These are phyloP conservation scores for Stichodactyla helianthus DNA, from an alignment of 64 coral and sea anemone species.

Conservation along the genomic window DNA sequence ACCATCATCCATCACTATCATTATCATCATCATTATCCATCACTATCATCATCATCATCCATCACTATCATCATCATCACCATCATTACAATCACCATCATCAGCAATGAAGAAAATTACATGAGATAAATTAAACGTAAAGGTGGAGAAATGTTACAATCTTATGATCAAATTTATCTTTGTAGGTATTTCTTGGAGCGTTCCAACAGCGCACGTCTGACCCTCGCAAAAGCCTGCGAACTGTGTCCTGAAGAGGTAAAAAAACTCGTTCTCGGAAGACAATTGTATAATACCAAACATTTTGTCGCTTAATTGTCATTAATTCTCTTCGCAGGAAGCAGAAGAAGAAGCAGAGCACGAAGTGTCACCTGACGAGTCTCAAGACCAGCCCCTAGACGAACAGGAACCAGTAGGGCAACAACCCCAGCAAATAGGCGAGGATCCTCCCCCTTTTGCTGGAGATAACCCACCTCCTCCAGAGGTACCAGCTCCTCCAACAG, in stretches of 20 bases:
- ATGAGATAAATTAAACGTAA: neutral
- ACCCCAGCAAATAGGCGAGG: neutral
- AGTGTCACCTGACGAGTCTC: constrained; percentile 38
- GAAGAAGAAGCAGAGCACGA: constrained; percentile 58
- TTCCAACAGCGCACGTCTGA: constrained; percentile 94
- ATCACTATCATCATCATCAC: neutral
- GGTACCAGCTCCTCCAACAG: neutral
- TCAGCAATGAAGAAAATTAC: neutral
- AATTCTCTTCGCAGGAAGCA: constrained; percentile 27
- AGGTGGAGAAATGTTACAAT: neutral
- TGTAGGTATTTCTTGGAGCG: constrained; percentile 94
- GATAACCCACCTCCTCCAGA: neutral
- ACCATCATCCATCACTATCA: neutral
- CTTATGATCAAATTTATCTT: neutral
- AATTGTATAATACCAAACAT: neutral
- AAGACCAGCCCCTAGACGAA: constrained; percentile 17
- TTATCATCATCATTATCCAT: neutral
- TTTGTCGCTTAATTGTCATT: neutral
- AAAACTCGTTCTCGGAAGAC: neutral
- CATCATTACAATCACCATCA: neutral
- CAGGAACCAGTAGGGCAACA: neutral
- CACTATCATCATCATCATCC: neutral
- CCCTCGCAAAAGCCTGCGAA: constrained; percentile 93
- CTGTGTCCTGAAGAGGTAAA: constrained; percentile 90
- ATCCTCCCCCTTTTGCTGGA: neutral